phyloP scores from a whole-genome alignment of 2,113 vertebrate species.

The Penelope pileata region DNA sequence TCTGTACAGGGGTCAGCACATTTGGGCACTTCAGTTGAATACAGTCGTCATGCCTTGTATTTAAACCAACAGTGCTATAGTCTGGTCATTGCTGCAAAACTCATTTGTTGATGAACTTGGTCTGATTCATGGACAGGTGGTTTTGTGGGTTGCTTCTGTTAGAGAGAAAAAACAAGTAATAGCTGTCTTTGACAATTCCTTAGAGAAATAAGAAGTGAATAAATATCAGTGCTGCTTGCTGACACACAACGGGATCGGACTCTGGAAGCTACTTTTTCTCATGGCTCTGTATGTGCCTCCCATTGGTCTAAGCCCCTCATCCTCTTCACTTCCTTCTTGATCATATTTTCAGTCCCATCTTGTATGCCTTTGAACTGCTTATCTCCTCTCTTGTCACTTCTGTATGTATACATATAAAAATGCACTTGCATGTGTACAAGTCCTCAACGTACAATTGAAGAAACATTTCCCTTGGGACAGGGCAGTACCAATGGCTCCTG shows the following conservation, averaged over 20 bases:
- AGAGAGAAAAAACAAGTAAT: neutral
- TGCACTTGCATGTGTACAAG: neutral
- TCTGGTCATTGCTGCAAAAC: neutral
- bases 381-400: too few species aligned
- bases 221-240: neutral
- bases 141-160: neutral
- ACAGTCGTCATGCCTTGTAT: rapidly evolving
- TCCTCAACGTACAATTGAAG: rapidly evolving
- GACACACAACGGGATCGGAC: neutral
- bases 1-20: rapidly evolving
- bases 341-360: rapidly evolving
- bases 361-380: neutral
- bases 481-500: neutral
- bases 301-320: neutral
- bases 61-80: rapidly evolving
- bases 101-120: rapidly evolving
- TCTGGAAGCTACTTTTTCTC: neutral
- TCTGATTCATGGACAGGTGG: neutral
- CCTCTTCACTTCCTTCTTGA: neutral
- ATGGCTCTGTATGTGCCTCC: rapidly evolving
- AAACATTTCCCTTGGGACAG: neutral
- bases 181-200: neutral
- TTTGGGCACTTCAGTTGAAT: neutral
- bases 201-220: neutral
- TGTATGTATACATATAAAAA: neutral